Conservation (phyloP, 1,140 invertebrate species). For the Drosophila prosaltans region DNA sequence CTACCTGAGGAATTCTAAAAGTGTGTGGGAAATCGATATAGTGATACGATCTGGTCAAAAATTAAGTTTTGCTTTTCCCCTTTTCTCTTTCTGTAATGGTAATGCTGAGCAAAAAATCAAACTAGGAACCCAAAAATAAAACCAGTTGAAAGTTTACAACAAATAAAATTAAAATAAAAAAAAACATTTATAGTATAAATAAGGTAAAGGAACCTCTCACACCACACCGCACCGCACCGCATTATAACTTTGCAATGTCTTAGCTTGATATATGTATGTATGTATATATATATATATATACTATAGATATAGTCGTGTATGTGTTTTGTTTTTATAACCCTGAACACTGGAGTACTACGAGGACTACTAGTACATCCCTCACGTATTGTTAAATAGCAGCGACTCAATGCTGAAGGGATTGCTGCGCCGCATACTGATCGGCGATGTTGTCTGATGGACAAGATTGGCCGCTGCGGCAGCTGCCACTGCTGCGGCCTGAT, state of each 20-base stretch:
- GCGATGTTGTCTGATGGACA: constrained; percentile 82
- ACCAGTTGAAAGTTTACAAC: background rate
- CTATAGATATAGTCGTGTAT: background rate
- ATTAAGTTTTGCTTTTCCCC: too few species aligned
- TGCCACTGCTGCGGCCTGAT: constrained; percentile 38
- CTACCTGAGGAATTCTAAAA: too few species aligned
- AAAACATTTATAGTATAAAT: background rate
- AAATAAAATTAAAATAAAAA: background rate
- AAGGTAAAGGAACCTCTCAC: background rate
- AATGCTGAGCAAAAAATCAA: constrained; percentile 7
- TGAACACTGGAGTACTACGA: constrained; percentile 1
- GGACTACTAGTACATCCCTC: constrained; percentile 71
- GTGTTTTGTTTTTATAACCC: background rate
- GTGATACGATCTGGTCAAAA: too few species aligned
- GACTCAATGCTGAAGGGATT: constrained; percentile 94
- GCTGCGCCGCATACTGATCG: constrained; percentile 86
- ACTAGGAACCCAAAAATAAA: constrained; percentile 44
- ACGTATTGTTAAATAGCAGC: constrained; percentile 88
- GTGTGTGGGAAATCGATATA: too few species aligned
- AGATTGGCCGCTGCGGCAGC: constrained; percentile 69
- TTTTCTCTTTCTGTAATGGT: background rate
- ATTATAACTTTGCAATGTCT: background rate
- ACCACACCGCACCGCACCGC: background rate
- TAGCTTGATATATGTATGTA: constrained; percentile 5
- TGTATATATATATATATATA: background rate